Percentiles rank a stretch among this genome's conserved stretches.
Conservation (phyloP, 2,797 vertebrate genomes). For the Characodon lateralis region DNA sequence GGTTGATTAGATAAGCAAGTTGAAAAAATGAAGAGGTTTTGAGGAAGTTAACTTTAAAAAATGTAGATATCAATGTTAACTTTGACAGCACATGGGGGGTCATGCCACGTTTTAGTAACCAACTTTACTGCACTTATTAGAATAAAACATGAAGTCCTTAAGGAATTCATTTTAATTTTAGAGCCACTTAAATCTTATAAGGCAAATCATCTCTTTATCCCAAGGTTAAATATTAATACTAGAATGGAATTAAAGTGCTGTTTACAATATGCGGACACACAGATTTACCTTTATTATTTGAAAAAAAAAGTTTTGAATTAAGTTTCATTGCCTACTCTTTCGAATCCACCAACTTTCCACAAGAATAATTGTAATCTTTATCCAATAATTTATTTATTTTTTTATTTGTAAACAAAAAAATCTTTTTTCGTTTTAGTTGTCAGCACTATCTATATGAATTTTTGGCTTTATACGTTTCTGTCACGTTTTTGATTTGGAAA, state of each 20-base stretch:
- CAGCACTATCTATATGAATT: too few relatives aligned
- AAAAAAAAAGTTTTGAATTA: background rate
- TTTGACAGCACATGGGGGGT: background rate
- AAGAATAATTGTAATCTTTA: too few relatives aligned
- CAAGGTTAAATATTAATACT: background rate
- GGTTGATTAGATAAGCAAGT: background rate
- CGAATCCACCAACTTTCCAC: too few relatives aligned
- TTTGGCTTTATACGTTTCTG: background rate
- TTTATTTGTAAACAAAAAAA: too few relatives aligned
- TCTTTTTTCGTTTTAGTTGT: too few relatives aligned
- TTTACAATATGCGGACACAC: background rate
- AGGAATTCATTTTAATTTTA: background rate
- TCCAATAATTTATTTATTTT: too few relatives aligned
- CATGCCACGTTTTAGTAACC: background rate
- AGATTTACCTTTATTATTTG: background rate
- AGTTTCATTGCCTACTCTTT: too few relatives aligned
- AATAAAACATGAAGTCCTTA: background rate
- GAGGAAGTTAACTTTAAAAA: background rate
- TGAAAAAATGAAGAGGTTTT: constrained; percentile 18
- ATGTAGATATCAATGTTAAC: background rate
- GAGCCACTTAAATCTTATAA: background rate
- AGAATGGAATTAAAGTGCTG: background rate
- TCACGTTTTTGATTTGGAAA: background rate
- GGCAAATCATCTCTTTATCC: background rate
- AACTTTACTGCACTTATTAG: background rate